A percentile compares a stretch with the other conserved stretches of the same genome.
phyloP scores from a whole-genome alignment of 2,797 vertebrate species.

The Momotus momota region DNA sequence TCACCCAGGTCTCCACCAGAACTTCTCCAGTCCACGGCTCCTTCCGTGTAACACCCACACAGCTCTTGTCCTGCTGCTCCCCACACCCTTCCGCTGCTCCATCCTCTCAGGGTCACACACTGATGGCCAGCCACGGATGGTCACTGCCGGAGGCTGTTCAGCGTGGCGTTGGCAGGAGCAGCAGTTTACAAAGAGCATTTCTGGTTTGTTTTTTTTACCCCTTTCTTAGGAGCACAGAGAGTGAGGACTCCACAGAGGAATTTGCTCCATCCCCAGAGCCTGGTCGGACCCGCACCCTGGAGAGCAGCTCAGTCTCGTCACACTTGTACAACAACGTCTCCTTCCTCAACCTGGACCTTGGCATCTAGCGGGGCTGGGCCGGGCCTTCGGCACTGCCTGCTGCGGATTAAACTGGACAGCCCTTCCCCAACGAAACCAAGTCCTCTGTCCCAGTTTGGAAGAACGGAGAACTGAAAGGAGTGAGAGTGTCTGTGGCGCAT shows the following conservation, averaged over 20 bases:
- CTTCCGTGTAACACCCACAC: rapidly evolving
- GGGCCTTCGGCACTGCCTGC: not conserved
- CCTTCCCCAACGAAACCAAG: not conserved
- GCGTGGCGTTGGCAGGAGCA: rapidly evolving
- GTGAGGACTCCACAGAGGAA: rapidly evolving
- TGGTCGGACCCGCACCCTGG: not conserved
- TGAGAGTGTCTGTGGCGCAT: not conserved
- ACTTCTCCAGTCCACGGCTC: rapidly evolving
- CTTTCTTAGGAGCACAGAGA: not conserved
- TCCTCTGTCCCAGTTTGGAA: rapidly evolving
- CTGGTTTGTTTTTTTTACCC: not conserved
- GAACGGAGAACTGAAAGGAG: not conserved
- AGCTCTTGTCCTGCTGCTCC: not conserved
- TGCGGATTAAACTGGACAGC: not conserved
- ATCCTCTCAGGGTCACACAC: not conserved
- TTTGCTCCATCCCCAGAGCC: rapidly evolving
- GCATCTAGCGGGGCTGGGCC: not conserved
- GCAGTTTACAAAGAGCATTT: not conserved
- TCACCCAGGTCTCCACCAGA: not conserved
- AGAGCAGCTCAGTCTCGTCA: not conserved
- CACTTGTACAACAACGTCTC: conserved; percentile 4
- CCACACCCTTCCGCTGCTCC: not conserved
- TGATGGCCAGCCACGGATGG: not conserved
- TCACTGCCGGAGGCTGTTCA: not conserved
- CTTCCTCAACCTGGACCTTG: not conserved